Conservation (phyloP, 2,888 invertebrate genomes). For the Caenorhabditis becei region DNA sequence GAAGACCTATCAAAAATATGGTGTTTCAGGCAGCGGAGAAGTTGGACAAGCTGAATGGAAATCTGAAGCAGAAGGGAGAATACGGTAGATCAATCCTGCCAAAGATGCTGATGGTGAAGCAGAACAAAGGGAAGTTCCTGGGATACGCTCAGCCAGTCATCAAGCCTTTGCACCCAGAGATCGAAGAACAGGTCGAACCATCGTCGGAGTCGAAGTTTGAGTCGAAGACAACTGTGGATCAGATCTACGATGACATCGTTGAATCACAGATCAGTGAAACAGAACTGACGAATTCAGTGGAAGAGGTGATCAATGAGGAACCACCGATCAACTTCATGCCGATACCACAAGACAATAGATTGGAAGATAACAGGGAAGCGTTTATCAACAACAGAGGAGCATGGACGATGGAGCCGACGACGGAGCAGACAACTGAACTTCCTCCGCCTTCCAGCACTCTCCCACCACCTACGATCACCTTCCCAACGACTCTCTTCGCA, state of each 20-base stretch:
- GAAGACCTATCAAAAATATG: neutral
- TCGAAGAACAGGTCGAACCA: too few relatives aligned
- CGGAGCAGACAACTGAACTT: conserved; percentile 26
- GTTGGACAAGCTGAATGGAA: conserved; percentile 46
- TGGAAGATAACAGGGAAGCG: conserved; percentile 36
- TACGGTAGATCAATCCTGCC: conserved; percentile 47
- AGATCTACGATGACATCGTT: conserved; percentile 60
- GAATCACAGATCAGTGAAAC: conserved; percentile 46
- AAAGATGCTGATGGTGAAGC: conserved; percentile 59
- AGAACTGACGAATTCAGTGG: conserved; percentile 24
- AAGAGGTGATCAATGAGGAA: conserved; percentile 10
- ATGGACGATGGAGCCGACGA: conserved; percentile 54
- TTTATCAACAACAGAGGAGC: conserved; percentile 48
- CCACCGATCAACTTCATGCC: conserved; percentile 20
- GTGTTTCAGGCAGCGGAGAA: conserved; percentile 51
- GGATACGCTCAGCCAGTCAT: conserved; percentile 56
- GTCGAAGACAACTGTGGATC: conserved; percentile 33
- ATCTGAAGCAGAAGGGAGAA: conserved; percentile 56
- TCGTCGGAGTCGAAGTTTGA: neutral
- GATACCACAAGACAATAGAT: conserved; percentile 14
- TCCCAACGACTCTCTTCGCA: conserved; percentile 23
- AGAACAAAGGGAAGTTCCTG: conserved; percentile 56
- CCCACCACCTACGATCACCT: conserved; percentile 22
- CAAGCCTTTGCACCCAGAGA: conserved; percentile 16
- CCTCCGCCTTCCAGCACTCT: conserved; percentile 39